Percentiles rank a stretch among this genome's conserved stretches.
phyloP scores from a whole-genome alignment of 2,888 invertebrate species.

The Dynastes tityus region DNA sequence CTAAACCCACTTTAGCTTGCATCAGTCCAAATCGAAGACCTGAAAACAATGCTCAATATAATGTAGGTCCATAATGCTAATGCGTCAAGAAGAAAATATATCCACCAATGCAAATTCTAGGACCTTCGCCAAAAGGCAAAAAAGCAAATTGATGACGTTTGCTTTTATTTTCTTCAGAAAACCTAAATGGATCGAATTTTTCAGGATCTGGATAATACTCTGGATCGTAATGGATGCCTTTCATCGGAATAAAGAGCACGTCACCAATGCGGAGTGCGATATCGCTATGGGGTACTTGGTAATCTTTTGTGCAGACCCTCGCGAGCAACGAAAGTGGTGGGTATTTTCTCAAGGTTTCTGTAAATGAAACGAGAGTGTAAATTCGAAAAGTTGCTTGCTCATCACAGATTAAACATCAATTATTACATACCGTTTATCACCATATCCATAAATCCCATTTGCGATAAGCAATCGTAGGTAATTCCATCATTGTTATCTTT shows the following conservation, averaged over 20 bases:
- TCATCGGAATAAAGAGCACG: slow-evolving; percentile 73
- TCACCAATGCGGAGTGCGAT: slow-evolving; percentile 72
- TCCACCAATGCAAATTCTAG: slow-evolving; percentile 73
- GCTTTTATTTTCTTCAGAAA: slow-evolving; percentile 70
- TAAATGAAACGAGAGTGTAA: neutral
- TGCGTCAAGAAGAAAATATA: neutral
- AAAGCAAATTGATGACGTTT: slow-evolving; percentile 71
- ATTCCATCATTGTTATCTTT: slow-evolving; percentile 65
- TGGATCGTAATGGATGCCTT: slow-evolving; percentile 74
- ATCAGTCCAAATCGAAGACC: slow-evolving; percentile 46
- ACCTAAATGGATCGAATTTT: slow-evolving; percentile 74
- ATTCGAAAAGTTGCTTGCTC: too few species aligned
- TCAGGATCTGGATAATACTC: slow-evolving; percentile 74
- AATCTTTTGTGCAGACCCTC: slow-evolving; percentile 67
- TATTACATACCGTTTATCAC: slow-evolving; percentile 61
- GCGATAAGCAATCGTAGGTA: slow-evolving; percentile 69
- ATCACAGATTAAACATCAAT: too few species aligned
- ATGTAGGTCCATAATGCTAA: neutral
- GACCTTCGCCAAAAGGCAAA: slow-evolving; percentile 75
- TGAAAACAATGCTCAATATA: neutral
- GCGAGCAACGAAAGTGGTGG: slow-evolving; percentile 47
- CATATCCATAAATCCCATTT: slow-evolving; percentile 67
- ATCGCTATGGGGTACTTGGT: slow-evolving; percentile 71
- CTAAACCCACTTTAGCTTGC: slow-evolving; percentile 50
- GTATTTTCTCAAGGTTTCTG: slow-evolving; percentile 55